Percentiles rank a stretch among this genome's conserved stretches.
Conservation (phyloP, 2,888 invertebrate genomes). For the Rhaphigaster nebulosa region DNA sequence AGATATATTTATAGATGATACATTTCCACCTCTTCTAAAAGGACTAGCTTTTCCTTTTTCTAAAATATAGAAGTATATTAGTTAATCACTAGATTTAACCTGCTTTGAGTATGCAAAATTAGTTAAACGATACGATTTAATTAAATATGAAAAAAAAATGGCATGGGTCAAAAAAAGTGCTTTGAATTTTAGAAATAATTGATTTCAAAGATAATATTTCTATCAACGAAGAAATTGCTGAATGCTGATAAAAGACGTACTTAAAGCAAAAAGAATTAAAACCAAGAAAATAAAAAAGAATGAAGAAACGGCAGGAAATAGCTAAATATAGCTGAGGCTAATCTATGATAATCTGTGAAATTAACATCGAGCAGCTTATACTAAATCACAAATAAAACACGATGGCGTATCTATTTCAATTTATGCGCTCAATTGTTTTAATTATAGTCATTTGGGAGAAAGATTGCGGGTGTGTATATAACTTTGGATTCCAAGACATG, state of each 20-base stretch:
- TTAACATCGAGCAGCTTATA: background rate
- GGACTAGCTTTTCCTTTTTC: no score
- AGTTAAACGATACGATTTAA: no score
- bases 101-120: no score
- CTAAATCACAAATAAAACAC: no score
- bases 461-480: background rate
- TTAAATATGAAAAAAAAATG: no score
- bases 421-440: background rate
- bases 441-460: background rate
- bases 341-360: no score
- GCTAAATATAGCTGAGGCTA: background rate
- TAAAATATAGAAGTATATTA: no score
- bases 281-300: background rate
- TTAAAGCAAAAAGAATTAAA: background rate
- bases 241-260: background rate
- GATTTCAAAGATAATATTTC: background rate
- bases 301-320: background rate
- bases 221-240: background rate
- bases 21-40: no score
- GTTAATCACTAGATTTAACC: no score
- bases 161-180: no score
- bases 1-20: no score
- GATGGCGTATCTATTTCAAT: background rate
- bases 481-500: no score
- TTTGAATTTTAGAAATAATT: background rate